Conservation (phyloP, 2,888 invertebrate species). For the Sphinx pinastri region DNA sequence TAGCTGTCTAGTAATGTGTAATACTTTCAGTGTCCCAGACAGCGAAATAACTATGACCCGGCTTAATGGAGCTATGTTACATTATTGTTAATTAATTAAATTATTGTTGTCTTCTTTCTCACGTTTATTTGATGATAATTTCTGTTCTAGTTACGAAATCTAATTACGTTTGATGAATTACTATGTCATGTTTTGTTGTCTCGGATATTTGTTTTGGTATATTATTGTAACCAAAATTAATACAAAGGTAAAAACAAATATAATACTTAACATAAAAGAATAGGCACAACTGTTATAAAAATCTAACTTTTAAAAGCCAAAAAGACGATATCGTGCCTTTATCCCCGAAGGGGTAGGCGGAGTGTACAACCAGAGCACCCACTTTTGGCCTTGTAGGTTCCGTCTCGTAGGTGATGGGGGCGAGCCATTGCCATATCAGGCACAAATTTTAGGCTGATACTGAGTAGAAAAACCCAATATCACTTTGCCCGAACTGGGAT, state of each 20-base stretch:
- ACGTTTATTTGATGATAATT: constrained; percentile 37
- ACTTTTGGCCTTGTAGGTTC: no score
- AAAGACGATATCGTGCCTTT: no score
- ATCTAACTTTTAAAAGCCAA: no score
- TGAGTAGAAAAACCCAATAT: no score
- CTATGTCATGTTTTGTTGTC: neutral
- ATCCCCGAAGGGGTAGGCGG: no score
- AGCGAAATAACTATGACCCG: constrained; percentile 15
- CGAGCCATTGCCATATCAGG: no score
- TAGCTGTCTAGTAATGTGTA: constrained; percentile 17
- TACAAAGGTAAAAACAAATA: neutral
- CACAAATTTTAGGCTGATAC: no score
- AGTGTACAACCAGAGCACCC: no score
- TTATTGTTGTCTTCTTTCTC: neutral
- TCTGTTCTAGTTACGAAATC: constrained; percentile 40
- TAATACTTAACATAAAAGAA: neutral
- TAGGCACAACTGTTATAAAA: no score
- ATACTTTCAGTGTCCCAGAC: constrained; percentile 22
- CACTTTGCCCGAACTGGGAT: no score
- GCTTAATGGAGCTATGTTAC: constrained; percentile 17
- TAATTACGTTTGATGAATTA: constrained; percentile 13
- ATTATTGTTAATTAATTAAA: constrained; percentile 15
- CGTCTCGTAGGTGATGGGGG: no score
- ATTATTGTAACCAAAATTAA: neutral
- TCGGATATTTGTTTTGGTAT: neutral